Conservation (phyloP, 23 tunicate species). For the Trididemnum miniatum region DNA sequence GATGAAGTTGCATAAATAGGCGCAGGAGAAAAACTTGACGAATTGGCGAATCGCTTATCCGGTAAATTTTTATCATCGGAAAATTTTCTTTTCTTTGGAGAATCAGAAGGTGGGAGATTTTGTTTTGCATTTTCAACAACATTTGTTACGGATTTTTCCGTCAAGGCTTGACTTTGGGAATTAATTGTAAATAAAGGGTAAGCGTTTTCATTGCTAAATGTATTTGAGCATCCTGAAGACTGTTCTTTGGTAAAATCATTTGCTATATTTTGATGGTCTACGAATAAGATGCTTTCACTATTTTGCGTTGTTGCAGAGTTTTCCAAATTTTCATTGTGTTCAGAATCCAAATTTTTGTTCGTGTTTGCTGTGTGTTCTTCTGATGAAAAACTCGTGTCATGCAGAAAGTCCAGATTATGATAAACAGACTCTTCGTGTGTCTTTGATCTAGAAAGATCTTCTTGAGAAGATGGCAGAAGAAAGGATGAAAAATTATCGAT, state of each 20-base stretch:
- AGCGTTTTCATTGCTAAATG: background rate
- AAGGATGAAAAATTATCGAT: background rate
- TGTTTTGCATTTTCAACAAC: background rate
- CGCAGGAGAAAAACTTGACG: background rate
- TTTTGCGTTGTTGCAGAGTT: background rate
- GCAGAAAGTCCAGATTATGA: constrained; percentile 1
- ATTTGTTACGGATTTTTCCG: background rate
- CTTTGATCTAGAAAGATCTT: background rate
- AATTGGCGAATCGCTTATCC: background rate
- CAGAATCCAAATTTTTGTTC: background rate
- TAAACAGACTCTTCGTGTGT: background rate
- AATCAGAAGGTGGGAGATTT: background rate
- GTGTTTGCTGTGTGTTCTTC: too few relatives aligned
- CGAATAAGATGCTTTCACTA: too few relatives aligned
- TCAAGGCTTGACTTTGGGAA: background rate
- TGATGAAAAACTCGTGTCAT: background rate
- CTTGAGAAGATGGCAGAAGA: background rate
- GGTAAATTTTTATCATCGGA: background rate
- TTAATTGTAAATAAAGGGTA: background rate
- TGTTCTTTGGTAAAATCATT: background rate
- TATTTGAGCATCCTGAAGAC: background rate
- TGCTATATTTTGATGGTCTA: too few relatives aligned
- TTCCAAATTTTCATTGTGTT: background rate
- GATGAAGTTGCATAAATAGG: background rate
- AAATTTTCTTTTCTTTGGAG: background rate